Conservation (phyloP, 2,797 vertebrate genomes). For the Sebastes baramenuke region DNA sequence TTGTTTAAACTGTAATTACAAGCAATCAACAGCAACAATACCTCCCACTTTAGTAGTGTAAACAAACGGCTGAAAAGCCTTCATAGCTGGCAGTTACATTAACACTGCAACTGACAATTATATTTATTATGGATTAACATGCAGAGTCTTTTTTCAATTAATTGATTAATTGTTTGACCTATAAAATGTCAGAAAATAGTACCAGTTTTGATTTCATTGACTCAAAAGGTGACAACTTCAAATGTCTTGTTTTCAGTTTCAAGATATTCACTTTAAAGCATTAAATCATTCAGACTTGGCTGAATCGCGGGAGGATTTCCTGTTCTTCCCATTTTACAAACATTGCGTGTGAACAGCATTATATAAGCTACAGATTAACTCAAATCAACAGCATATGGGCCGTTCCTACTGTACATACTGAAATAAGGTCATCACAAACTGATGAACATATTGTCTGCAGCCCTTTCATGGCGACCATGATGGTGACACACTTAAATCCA, state of each 20-base stretch:
- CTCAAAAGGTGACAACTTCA: not conserved
- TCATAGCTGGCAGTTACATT: not conserved
- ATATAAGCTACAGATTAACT: not conserved
- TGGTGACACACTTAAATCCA: slow-evolving; percentile 41
- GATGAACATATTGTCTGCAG: not conserved
- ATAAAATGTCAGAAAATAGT: not conserved
- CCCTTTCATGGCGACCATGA: not conserved
- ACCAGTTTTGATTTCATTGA: not conserved
- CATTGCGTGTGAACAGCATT: not conserved
- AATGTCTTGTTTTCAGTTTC: not conserved
- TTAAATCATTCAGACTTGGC: not conserved
- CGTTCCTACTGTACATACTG: not conserved
- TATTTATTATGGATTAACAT: not conserved
- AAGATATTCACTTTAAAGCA: not conserved
- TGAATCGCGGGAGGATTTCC: not conserved
- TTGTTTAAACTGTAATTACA: not conserved
- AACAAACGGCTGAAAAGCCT: not conserved
- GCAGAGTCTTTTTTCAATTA: not conserved
- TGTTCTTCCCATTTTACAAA: not conserved
- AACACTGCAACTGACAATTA: not conserved
- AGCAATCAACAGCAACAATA: not conserved
- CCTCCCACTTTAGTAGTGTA: not conserved
- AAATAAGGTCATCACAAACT: slow-evolving; percentile 10
- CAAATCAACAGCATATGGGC: not conserved
- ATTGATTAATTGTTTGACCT: not conserved